Base-by-base conservation (phyloP, 1,140 invertebrate species). In the Pachypsylla venusta region DNA sequence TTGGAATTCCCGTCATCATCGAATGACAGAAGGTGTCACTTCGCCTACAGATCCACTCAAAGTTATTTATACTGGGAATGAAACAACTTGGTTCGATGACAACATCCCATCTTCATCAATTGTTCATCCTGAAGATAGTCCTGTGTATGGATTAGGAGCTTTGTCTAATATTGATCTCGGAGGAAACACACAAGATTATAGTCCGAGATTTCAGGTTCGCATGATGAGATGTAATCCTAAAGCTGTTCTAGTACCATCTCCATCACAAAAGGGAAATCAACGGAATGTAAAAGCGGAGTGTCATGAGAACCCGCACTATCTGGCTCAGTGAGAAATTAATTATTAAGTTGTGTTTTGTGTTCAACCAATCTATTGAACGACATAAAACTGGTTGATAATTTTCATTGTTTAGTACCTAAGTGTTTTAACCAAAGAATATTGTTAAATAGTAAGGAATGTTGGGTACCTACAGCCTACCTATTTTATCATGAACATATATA, bases 51-150 rank as follows among this genome's bases (percentile, higher is more conserved):
- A 48, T 19, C 42, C 42, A 10, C 42, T 48, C 7, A 48, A 48
- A 19, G 42, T 48, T 19, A 48, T 48, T 22, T 48, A 48, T 22
- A 48, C 42, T 4, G 42, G 42, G 42, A 48, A 48, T 19, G 42
- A 48, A 22, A 48, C n/a, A n/a, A 48, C 42, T 4, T 48, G 42
- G 42, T 48, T 48, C 42, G 42, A 48, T 19, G 42, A 48, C 42
- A 48, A 48, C 42, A 48, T 48, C 42, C 42, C 42, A n/a, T 48
- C 42, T 19, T 10, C 42, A n/a, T 19, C 4, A 7, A n/a, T 48
- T 4, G n/a, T 19, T 19, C 42, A 48, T 19, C 42, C 42, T 5
- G 42, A 48, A 19, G 42, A 48, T 22, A 48, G 42, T 19, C 42
- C 42, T 5, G 42, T 48, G 42, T 48, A 19, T 19, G 42, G 42